phyloP scores from a whole-genome alignment of 2,888 invertebrate species.

The Pecten maximus region DNA sequence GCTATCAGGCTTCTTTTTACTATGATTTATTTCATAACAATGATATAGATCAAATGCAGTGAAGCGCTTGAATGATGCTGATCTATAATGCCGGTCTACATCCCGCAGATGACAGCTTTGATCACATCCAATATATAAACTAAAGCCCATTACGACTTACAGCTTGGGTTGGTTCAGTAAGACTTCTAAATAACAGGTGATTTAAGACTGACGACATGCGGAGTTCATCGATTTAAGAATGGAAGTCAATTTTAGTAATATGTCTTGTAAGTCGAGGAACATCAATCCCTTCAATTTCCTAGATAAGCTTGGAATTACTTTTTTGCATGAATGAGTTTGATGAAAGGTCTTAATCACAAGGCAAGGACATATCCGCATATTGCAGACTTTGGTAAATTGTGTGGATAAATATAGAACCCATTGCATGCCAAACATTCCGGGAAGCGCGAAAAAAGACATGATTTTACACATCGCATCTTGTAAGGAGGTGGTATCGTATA shows the following conservation, averaged over 20 bases:
- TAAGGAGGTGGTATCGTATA: no score
- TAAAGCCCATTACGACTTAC: not conserved
- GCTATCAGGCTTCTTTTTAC: not conserved
- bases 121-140: not conserved
- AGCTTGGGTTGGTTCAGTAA: not conserved
- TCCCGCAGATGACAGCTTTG: not conserved
- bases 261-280: not conserved
- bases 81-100: not conserved
- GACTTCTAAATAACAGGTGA: not conserved
- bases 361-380: not conserved
- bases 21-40: not conserved
- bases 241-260: not conserved
- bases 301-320: not conserved
- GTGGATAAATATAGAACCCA: not conserved
- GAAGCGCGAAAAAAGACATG: no score
- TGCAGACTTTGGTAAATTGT: not conserved
- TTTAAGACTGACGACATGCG: not conserved
- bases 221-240: not conserved
- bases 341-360: not conserved
- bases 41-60: not conserved
- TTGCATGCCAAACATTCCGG: no score
- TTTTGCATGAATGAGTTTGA: not conserved
- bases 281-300: not conserved
- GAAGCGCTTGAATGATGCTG: not conserved
- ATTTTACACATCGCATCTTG: no score